Evolutionary conservation across 2,113 vertebrate genomes (phyloP).

Genomic region (Carettochelys insculpta): DNA sequence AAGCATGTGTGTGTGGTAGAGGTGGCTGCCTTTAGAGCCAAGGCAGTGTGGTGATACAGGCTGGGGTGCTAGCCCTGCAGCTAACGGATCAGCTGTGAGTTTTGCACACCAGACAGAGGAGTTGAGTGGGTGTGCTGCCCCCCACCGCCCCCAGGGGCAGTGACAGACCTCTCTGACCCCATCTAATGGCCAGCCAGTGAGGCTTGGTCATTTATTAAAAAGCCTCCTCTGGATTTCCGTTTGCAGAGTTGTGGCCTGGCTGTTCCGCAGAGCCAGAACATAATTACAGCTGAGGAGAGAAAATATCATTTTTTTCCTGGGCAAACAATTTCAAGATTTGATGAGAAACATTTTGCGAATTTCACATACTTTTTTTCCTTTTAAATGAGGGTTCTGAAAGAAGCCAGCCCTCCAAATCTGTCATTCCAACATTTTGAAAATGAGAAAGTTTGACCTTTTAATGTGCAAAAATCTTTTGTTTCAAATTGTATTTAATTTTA

Average conservation of each 20-base stretch:
- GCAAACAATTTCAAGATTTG: neutral
- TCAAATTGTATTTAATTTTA: neutral
- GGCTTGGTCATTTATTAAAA: accelerated
- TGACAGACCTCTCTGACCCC: neutral
- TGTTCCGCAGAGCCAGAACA: neutral
- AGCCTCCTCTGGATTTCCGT: neutral
- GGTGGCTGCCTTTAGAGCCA: neutral
- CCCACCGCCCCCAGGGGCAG: neutral
- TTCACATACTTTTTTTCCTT: neutral
- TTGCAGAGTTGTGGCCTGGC: neutral
- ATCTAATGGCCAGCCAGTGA: neutral
- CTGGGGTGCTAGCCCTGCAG: neutral
- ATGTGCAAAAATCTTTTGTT: neutral
- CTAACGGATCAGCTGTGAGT: neutral
- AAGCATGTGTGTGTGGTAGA: neutral
- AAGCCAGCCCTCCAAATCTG: neutral
- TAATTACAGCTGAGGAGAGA: neutral
- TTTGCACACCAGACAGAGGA: accelerated
- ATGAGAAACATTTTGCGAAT: neutral
- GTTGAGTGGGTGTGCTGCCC: accelerated
- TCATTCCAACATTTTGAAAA: neutral
- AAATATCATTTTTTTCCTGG: neutral
- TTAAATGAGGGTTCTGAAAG: neutral
- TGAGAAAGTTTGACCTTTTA: neutral
- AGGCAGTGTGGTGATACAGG: neutral